phyloP scores from a whole-genome alignment of 2,888 invertebrate genomes.

The Callimorpha dominula region DNA sequence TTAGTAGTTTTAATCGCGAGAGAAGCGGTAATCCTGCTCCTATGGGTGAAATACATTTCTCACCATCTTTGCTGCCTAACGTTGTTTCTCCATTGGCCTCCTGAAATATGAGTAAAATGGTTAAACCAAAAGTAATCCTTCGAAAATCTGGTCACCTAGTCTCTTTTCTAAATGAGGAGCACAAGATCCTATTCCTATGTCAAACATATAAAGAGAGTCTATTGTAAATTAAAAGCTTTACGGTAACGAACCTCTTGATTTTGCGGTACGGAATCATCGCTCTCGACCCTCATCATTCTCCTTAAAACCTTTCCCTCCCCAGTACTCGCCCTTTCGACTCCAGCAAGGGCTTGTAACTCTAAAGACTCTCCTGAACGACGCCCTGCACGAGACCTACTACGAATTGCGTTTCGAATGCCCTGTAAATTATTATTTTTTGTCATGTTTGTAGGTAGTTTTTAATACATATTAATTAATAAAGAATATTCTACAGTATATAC shows the following conservation, averaged over 20 bases:
- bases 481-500: background rate
- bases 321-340: conserved; percentile 72
- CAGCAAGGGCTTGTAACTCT: conserved; percentile 83
- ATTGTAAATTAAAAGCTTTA: background rate
- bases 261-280: conserved; percentile 88
- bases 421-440: conserved; percentile 48
- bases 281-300: conserved; percentile 91
- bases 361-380: conserved; percentile 88
- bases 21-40: conserved; percentile 94
- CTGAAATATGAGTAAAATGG: conserved; percentile 58
- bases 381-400: conserved; percentile 85
- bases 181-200: background rate
- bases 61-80: conserved; percentile 83
- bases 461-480: background rate
- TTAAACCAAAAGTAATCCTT: background rate
- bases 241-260: conserved; percentile 60
- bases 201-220: background rate
- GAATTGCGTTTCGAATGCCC: conserved; percentile 87
- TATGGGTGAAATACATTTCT: conserved; percentile 90
- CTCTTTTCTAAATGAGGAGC: background rate
- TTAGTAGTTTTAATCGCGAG: conserved; percentile 91
- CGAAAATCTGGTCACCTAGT: background rate
- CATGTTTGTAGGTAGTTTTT: background rate
- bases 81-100: conserved; percentile 78
- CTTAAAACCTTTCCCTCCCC: conserved; percentile 87